Conservation (phyloP, 2,888 invertebrate genomes). For the Anoplius nigerrimus region DNA sequence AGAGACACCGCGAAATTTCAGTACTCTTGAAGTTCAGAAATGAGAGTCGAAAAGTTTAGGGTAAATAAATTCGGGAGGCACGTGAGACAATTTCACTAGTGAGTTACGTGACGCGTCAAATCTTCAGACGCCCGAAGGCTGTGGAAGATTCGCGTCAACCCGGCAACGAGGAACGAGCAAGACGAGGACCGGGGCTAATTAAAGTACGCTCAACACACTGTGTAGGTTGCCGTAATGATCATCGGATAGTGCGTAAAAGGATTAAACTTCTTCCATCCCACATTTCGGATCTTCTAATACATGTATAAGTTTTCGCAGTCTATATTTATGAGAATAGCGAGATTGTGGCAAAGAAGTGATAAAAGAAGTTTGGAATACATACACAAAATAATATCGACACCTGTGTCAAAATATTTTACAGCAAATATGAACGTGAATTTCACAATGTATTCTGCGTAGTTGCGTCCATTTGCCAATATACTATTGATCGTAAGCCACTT, state of each 20-base stretch:
- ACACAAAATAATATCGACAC: background rate
- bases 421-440: no score
- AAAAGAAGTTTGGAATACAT: background rate
- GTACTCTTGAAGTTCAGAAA: conserved; percentile 21
- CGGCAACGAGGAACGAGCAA: conserved; percentile 28
- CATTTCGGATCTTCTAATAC: conserved; percentile 25
- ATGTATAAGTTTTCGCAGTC: conserved; percentile 30
- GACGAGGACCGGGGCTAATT: conserved; percentile 47
- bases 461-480: no score
- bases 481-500: no score
- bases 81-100: conserved; percentile 55
- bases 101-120: conserved; percentile 42
- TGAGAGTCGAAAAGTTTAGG: conserved; percentile 41
- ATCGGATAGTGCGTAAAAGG: conserved; percentile 26
- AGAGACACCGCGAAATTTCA: conserved; percentile 9
- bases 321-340: conserved; percentile 32
- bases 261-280: conserved; percentile 29
- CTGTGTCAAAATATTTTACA: background rate
- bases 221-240: conserved; percentile 33
- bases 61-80: conserved; percentile 47
- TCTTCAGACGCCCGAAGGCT: conserved; percentile 22
- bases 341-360: conserved; percentile 10
- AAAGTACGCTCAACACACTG: conserved; percentile 39
- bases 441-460: no score
- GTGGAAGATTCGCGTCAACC: conserved; percentile 18